phyloP scores from a whole-genome alignment of 2,113 vertebrate genomes.

The Chelonoidis abingdonii region DNA sequence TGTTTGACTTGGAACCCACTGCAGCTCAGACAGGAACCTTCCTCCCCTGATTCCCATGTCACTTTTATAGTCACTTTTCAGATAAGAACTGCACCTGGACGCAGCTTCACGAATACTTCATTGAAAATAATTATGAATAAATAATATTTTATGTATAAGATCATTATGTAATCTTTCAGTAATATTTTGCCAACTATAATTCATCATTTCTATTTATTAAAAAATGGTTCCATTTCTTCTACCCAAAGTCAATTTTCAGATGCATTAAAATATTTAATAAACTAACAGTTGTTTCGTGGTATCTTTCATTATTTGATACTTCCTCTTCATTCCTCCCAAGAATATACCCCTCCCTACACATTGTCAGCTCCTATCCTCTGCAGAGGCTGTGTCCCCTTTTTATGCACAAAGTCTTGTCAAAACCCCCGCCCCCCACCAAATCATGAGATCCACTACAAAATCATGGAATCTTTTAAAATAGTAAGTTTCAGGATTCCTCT shows the following conservation, averaged over 20 bases:
- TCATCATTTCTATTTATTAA: constrained; percentile 73
- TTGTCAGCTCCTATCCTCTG: background rate
- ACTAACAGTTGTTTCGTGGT: constrained; percentile 51
- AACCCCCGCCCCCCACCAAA: background rate
- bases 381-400: background rate
- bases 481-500: background rate
- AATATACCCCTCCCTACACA: background rate
- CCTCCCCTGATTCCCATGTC: background rate
- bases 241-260: constrained; percentile 55
- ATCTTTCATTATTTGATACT: background rate
- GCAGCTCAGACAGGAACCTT: background rate
- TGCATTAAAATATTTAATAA: constrained; percentile 64
- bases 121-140: constrained; percentile 63
- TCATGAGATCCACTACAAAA: background rate
- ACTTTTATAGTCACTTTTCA: constrained; percentile 1
- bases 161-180: constrained; percentile 75
- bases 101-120: background rate
- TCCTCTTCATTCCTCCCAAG: background rate
- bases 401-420: background rate
- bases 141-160: constrained; percentile 59
- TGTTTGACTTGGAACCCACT: background rate
- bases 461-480: background rate
- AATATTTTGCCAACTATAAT: constrained; percentile 72
- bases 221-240: constrained; percentile 73
- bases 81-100: constrained; percentile 8